These are phyloP conservation scores for Electrona antarctica DNA, from an alignment of 2,113 vertebrate species.

Conservation along the genomic window DNA sequence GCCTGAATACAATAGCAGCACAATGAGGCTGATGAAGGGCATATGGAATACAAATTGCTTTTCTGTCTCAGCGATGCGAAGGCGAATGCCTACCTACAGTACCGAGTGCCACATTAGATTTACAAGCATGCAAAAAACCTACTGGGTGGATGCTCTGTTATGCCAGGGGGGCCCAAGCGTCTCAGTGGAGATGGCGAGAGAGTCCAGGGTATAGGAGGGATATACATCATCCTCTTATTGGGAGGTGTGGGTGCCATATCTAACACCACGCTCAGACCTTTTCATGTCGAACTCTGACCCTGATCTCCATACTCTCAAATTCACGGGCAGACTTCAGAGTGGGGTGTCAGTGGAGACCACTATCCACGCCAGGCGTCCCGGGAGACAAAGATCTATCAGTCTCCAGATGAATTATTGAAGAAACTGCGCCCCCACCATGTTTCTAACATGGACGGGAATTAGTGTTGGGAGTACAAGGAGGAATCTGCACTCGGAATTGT, in stretches of 20 bases:
- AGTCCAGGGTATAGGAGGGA: constrained; percentile 16
- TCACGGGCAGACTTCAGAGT: constrained; percentile 50
- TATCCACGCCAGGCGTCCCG: constrained; percentile 43
- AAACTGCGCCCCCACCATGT: constrained; percentile 32
- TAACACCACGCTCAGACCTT: constrained; percentile 23
- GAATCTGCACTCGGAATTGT: constrained; percentile 27
- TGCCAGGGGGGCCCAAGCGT: constrained; percentile 5
- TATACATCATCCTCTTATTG: constrained; percentile 33
- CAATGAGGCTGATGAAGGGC: not conserved
- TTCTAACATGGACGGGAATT: constrained; percentile 55
- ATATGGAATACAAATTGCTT: not conserved
- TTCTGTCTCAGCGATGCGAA: not conserved
- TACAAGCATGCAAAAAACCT: constrained; percentile 11
- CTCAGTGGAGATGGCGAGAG: constrained; percentile 16
- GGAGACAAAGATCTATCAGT: constrained; percentile 64
- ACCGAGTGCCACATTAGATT: not conserved
- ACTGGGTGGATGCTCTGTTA: constrained; percentile 5
- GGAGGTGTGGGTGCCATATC: constrained; percentile 3
- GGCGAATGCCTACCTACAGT: not conserved
- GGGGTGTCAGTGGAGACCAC: constrained; percentile 42
- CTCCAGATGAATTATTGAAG: constrained; percentile 64
- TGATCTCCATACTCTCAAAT: constrained; percentile 61
- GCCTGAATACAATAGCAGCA: not conserved
- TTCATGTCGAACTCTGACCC: constrained; percentile 64
- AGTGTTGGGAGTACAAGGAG: constrained; percentile 32